Conservation (phyloP, 2,113 vertebrate species). For the Mustelus asterias region DNA sequence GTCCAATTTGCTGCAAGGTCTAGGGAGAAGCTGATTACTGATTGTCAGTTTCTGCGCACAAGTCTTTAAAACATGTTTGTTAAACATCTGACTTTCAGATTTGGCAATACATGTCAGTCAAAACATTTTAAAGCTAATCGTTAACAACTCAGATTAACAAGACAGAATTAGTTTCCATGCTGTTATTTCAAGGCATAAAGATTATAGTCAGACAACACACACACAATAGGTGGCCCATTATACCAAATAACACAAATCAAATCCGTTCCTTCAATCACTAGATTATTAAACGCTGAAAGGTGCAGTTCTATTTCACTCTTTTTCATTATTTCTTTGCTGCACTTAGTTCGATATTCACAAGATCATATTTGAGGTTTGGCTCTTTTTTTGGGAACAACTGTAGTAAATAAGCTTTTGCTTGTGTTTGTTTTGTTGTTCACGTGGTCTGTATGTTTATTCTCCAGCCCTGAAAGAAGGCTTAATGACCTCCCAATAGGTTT, state of each 20-base stretch:
- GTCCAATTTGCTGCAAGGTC: neutral
- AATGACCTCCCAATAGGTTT: slow-evolving; percentile 82
- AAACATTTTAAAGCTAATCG: slow-evolving; percentile 33
- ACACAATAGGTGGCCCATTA: slow-evolving; percentile 33
- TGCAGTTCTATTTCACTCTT: slow-evolving; percentile 21
- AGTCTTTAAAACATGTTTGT: neutral
- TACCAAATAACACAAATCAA: slow-evolving; percentile 34
- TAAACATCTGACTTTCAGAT: slow-evolving; percentile 10
- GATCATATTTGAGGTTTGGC: slow-evolving; percentile 27
- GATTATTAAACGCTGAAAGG: slow-evolving; percentile 31
- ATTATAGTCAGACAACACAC: slow-evolving; percentile 54
- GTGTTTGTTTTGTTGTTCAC: slow-evolving; percentile 31
- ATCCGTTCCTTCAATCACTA: slow-evolving; percentile 34
- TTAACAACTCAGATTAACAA: slow-evolving; percentile 36
- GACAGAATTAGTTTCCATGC: slow-evolving; percentile 64
- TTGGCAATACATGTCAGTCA: slow-evolving; percentile 8
- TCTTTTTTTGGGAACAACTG: slow-evolving; percentile 12
- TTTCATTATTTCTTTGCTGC: slow-evolving; percentile 24
- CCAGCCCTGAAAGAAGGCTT: slow-evolving; percentile 43
- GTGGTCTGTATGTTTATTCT: slow-evolving; percentile 30
- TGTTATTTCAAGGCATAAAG: slow-evolving; percentile 57
- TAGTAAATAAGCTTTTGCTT: slow-evolving; percentile 23
- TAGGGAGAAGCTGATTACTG: neutral
- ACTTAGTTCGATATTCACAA: slow-evolving; percentile 19
- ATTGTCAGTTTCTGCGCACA: slow-evolving; percentile 24